A percentile compares a stretch with the other conserved stretches of the same genome.
Conservation (phyloP, 2,888 invertebrate species). For the Herminia tarsipennalis region DNA sequence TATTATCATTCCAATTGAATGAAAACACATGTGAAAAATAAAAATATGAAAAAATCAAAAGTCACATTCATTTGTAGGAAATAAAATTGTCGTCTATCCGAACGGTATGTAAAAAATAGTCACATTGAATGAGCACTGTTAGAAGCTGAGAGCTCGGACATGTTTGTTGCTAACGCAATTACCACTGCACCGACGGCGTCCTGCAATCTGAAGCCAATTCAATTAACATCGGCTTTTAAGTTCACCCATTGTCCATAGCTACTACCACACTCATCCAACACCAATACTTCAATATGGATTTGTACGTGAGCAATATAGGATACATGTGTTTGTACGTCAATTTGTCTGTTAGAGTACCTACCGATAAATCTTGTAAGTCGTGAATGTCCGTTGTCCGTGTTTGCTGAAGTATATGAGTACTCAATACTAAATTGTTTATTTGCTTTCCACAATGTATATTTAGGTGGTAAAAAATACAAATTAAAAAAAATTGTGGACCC, state of each 20-base stretch:
- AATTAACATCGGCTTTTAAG: slow-evolving; percentile 81
- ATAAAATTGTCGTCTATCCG: slow-evolving; percentile 25
- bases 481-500: no score
- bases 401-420: no score
- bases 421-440: no score
- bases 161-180: slow-evolving; percentile 78
- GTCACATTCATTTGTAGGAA: slow-evolving; percentile 28
- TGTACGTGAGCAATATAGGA: slow-evolving; percentile 3
- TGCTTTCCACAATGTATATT: no score
- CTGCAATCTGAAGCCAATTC: slow-evolving; percentile 81
- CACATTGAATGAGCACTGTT: slow-evolving; percentile 57
- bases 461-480: no score
- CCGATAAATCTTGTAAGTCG: no score
- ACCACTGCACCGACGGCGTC: slow-evolving; percentile 64
- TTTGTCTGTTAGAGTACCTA: no score
- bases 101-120: slow-evolving; percentile 50
- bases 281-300: slow-evolving; percentile 3
- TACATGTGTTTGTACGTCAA: background rate
- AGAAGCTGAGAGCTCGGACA: slow-evolving; percentile 59
- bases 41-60: background rate
- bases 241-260: slow-evolving; percentile 58
- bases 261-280: slow-evolving; percentile 11
- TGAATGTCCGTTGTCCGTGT: no score
- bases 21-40: background rate
- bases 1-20: background rate